These are phyloP conservation scores for Drosophila parabipectinata DNA, from an alignment of 1,140 invertebrate genomes.

Conservation along the genomic window DNA sequence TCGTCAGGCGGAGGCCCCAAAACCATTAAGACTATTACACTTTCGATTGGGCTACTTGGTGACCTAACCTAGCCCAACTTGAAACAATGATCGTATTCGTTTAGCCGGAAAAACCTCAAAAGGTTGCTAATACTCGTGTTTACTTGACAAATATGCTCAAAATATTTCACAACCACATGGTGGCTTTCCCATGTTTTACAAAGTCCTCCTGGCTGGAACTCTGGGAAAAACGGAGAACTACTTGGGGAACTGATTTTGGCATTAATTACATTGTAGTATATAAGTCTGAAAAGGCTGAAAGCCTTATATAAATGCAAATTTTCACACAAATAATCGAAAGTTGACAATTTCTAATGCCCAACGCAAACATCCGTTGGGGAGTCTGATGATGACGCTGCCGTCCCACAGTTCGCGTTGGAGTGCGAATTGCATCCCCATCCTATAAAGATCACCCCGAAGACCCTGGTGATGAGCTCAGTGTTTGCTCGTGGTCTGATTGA, in stretches of 20 bases:
- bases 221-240: background rate
- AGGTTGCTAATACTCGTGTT: constrained; percentile 15
- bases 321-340: constrained; percentile 37
- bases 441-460: constrained; percentile 42
- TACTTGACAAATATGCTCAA: constrained; percentile 27
- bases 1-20: background rate
- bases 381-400: constrained; percentile 17
- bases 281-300: background rate
- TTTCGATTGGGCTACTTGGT: background rate
- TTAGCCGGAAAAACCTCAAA: constrained; percentile 33
- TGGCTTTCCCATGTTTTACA: constrained; percentile 18
- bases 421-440: constrained; percentile 41
- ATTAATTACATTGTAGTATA: constrained; percentile 20
- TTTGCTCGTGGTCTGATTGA: constrained; percentile 47
- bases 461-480: constrained; percentile 54
- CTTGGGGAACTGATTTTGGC: background rate
- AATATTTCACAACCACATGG: constrained; percentile 43
- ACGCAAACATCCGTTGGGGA: constrained; percentile 43
- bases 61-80: constrained; percentile 35
- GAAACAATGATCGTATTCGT: constrained; percentile 42
- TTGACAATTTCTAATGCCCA: constrained; percentile 57
- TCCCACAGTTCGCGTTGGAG: constrained; percentile 20
- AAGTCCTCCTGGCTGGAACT: constrained; percentile 1
- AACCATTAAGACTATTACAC: background rate
- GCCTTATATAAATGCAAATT: constrained; percentile 10